Evolutionary conservation across 35 echinoderm and acorn worm genomes (phyloP), one percentile per base, ranked within the genome.

Genomic region (Ophiothrix spiculata): DNA sequence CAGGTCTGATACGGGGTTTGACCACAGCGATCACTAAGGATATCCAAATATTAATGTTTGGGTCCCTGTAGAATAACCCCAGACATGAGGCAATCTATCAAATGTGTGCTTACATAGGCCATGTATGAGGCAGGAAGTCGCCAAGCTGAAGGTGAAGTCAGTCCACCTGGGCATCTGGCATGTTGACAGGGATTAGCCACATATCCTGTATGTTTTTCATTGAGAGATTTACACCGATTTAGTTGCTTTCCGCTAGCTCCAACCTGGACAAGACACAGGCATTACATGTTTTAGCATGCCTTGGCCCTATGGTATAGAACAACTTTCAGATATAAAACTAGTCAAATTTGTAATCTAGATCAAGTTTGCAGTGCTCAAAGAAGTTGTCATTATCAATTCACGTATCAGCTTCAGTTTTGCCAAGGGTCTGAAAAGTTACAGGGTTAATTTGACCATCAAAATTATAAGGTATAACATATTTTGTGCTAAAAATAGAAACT

Each of bases 121-220:
- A n/a, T 25, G 4, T n/a, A 69, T n/a, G n/a, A 69, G 17, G 29
- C 4, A 69, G 60, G 23, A 69, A 12, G 29, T 69, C 17, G 60
- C 25, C 29, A n/a, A n/a, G 60, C 1, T 69, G 60, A 15, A 69
- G 60, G 60, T 69, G 29, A 69, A n/a, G 60, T n/a, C n/a, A 69
- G 60, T 69, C 4, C 60, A n/a, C 29, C 60, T 15, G 60, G 60
- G 60, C 60, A 69, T 28, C 60, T 69, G 60, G 1, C 23, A 69
- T 69, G 60, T 69, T 1, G 60, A 69, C 60, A 69, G 2, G 23
- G 60, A 69, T 69, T 69, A 69, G 23, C 60, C 60, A 4, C 8
- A n/a, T 25, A 69, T 69, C 60, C 60, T 69, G 60, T 69, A 69
- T 69, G 60, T 12, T n/a, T n/a, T n/a, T n/a, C n/a, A n/a, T n/a